Evolutionary conservation across 2,888 invertebrate species (phyloP), one percentile per base, ranked within the genome.

Genomic region (Osedax fenrisi): DNA sequence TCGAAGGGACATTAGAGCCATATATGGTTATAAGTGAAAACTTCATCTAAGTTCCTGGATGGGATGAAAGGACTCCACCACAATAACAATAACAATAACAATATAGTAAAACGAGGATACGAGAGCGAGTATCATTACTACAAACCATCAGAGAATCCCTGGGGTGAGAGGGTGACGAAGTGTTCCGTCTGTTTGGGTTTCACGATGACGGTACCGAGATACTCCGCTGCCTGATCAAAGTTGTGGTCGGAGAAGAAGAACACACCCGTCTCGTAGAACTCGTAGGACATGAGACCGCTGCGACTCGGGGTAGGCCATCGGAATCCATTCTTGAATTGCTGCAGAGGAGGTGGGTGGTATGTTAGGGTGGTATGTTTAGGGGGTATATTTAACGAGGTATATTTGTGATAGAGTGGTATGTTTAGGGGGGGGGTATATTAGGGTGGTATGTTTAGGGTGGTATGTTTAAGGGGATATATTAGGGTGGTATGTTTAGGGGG

Each of bases 231-330:
- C 75, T 83, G 82, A 68, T 84, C 80, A 77, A 81, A 81, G 77
- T 82, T 82, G 77, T 82, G 82, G 78, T 85, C 85, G 0, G 84
- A 84, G 80, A 78, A 85, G 78, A 83, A 83, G 78, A 81, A 85
- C 17, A 84, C 83, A 2, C 85, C 85, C 5, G 83, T 78, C 66
- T 82, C 80, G 76, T 80, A 80, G 77, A 85, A 85, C 77, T 81
- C 81, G 67, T 82, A 80, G 2, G 83, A 81, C 80, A 85, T 77
- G 76, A 84, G 77, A 5, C 84, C 85, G 76, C 81, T 81, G 75
- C 81, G 81, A 77, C 82, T 83, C 79, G 84, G 83, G 23, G 80
- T 78, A 5, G 81, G 79, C 84, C 84, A 84, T 75, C 81, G 81
- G 77, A 85, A 84, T 2, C 85, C 85, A 79, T 83, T 81, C 76